Base-by-base conservation (phyloP, 2,113 vertebrate species). In the Tricholaema leucomelas region DNA sequence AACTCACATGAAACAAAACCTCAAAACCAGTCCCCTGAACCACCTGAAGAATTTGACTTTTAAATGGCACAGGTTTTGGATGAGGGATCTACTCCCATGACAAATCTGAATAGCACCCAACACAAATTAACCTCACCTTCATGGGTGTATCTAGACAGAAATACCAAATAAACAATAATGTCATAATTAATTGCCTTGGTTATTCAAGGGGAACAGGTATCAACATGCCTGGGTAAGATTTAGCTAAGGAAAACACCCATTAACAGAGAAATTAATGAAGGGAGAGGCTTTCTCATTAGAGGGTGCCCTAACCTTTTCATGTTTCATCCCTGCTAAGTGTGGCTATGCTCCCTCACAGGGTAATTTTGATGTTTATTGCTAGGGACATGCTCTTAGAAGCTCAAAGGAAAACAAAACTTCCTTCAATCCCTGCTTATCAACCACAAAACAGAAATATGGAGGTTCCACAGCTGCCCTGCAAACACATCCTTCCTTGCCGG, bases 241-340 rank as follows among this genome's bases (percentile, higher is more conserved):
- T 59, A 82, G 67, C 71, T 71, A 80, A 77, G 84, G 89, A 92
- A 92, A 94, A 92, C 79, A 61, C 9, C 44, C 84, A 92, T 91
- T 87, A 92, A 56, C n/a, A 91, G 12, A 73, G 48, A 87, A 85
- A 93, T 93, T 83, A 95, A 76, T 64, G 88, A 88, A 91, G 93
- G 88, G 87, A 92, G 95, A 93, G 79, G 86, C 81, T 93, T 91
- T 73, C 67, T 92, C 91, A 93, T 95, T 93, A 94, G 59, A 95
- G 89, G 81, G 46, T 67, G 18, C 27, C 78, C 67, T 89, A 72
- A 91, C 69, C 69, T 85, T 83, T 82, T 63, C 40, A 54, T 31
- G 65, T 71, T 76, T 89, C 75, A 79, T 70, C 63, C 59, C n/a
- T 4, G 21, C 35, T 76, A 25, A 0, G 2, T 31, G 61, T 38